A percentile compares a stretch with the other conserved stretches of the same genome.
These are phyloP conservation scores for Agrotis ipsilon DNA, from an alignment of 2,888 invertebrate species.

Conservation along the genomic window DNA sequence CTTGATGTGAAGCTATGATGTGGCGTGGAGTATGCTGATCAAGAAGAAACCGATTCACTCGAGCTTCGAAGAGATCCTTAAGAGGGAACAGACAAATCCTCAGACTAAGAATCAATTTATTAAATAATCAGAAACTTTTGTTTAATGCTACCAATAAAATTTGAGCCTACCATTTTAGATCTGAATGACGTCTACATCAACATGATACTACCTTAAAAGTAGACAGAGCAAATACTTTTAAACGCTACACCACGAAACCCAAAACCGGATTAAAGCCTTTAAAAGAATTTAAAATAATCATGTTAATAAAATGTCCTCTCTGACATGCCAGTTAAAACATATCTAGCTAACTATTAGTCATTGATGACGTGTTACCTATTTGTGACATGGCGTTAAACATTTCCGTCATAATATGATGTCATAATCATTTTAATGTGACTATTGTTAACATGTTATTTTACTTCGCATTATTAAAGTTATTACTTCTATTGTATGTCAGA, in stretches of 20 bases:
- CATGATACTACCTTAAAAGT: neutral
- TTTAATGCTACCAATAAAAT: neutral
- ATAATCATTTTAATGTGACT: constrained; percentile 31
- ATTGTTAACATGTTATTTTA: constrained; percentile 33
- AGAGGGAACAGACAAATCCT: no score
- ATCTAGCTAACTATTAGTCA: constrained; percentile 55
- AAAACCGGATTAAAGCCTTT: constrained; percentile 22
- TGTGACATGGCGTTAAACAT: constrained; percentile 49
- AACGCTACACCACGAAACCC: neutral
- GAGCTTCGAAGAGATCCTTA: no score
- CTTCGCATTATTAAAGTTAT: constrained; percentile 13
- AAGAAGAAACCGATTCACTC: no score
- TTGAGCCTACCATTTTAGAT: neutral
- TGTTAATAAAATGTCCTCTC: constrained; percentile 16
- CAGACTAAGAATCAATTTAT: no score
- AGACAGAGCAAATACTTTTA: neutral
- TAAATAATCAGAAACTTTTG: no score
- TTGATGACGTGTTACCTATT: constrained; percentile 63
- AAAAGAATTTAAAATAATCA: constrained; percentile 14
- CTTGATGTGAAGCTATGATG: no score
- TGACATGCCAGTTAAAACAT: constrained; percentile 7
- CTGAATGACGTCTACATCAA: neutral
- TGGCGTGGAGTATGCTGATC: no score
- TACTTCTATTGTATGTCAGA: neutral
- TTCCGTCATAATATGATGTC: constrained; percentile 57